These are phyloP conservation scores for Thalassophryne amazonica DNA, from an alignment of 2,797 vertebrate species.

Conservation along the genomic window DNA sequence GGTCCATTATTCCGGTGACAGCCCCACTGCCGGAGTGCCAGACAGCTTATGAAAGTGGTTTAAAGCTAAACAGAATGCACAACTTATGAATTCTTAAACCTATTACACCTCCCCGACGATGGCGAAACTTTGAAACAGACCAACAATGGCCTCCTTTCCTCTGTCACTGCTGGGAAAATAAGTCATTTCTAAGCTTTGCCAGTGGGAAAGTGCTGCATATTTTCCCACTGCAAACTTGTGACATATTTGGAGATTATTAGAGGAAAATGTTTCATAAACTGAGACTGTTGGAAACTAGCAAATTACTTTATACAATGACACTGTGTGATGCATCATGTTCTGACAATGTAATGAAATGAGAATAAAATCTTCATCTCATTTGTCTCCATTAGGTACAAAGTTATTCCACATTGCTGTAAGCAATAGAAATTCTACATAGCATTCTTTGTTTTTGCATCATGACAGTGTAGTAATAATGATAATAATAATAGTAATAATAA, in stretches of 20 bases:
- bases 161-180: conserved; percentile 20
- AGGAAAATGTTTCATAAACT: conserved; percentile 13
- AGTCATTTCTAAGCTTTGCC: conserved; percentile 17
- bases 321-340: too few relatives aligned
- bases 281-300: neutral
- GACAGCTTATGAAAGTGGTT: conserved; percentile 44
- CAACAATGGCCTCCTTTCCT: conserved; percentile 40
- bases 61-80: conserved; percentile 42
- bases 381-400: too few relatives aligned
- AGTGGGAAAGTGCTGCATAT: conserved; percentile 6
- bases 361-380: too few relatives aligned
- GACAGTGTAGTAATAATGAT: too few relatives aligned
- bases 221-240: conserved; percentile 20
- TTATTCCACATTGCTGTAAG: too few relatives aligned
- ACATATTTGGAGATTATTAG: too few relatives aligned
- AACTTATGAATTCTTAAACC: conserved; percentile 50
- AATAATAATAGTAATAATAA: too few relatives aligned
- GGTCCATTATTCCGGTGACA: conserved; percentile 36
- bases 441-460: too few relatives aligned
- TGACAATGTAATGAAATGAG: too few relatives aligned
- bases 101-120: conserved; percentile 45
- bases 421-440: too few relatives aligned
- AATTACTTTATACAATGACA: neutral
- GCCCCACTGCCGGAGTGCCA: conserved; percentile 23
- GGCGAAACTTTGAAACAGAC: conserved; percentile 30